These are phyloP conservation scores for Sesamia nonagrioides DNA, from an alignment of 1,140 invertebrate species.

Conservation along the genomic window DNA sequence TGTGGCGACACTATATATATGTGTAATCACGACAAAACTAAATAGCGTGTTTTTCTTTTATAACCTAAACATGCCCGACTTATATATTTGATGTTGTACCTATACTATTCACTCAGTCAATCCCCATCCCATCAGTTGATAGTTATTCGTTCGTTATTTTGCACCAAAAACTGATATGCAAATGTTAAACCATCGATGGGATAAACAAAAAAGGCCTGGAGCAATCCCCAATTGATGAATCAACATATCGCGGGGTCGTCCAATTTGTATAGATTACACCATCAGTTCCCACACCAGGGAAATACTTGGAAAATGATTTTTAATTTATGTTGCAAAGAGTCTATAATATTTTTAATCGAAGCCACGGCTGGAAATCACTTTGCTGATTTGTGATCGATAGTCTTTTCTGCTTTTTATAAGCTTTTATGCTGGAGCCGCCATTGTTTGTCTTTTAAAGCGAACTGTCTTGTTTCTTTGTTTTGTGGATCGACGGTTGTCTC, in stretches of 20 bases:
- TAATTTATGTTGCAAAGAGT: conserved; percentile 55
- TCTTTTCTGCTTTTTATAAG: conserved; percentile 38
- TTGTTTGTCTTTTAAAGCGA: conserved; percentile 45
- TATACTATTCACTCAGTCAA: conserved; percentile 8
- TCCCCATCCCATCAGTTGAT: conserved; percentile 37
- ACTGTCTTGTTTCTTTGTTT: conserved; percentile 40
- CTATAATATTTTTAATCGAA: conserved; percentile 47
- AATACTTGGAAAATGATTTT: conserved; percentile 61
- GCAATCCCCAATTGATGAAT: conserved; percentile 54
- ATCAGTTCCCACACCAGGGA: conserved; percentile 47
- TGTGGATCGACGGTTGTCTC: conserved; percentile 22
- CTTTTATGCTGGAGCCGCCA: conserved; percentile 18
- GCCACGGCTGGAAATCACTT: conserved; percentile 30
- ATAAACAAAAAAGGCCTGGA: conserved; percentile 49
- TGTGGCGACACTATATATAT: no score
- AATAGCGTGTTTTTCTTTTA: no score
- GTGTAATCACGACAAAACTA: no score
- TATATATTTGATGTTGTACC: neutral
- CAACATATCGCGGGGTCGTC: conserved; percentile 48
- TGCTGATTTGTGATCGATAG: conserved; percentile 42
- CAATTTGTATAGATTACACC: conserved; percentile 59
- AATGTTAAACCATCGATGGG: conserved; percentile 48
- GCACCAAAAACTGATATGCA: conserved; percentile 39
- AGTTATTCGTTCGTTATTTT: conserved; percentile 41
- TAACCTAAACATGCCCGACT: no score